Evolutionary conservation across 2,888 invertebrate species (phyloP).

Genomic region (Leptopilina myrica): DNA sequence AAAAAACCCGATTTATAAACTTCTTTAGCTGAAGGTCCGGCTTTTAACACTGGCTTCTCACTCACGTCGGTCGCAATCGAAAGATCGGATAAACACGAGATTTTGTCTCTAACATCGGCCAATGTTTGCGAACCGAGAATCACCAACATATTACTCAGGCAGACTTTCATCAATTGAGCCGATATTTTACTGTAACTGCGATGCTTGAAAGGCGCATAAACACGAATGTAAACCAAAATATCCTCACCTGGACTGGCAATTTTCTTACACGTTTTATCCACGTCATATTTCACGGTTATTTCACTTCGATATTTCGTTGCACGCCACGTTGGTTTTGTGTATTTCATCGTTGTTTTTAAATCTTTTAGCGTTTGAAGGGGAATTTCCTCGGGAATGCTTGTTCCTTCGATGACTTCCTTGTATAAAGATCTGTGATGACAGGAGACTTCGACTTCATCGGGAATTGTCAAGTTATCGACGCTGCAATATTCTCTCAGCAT

Average conservation of each 20-base stretch:
- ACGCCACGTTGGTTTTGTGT: conserved; percentile 54
- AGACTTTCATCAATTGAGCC: conserved; percentile 69
- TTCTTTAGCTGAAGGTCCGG: conserved; percentile 68
- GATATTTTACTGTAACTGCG: conserved; percentile 48
- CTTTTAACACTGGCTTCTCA: conserved; percentile 74
- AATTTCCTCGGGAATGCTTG: conserved; percentile 59
- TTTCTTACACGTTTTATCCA: conserved; percentile 12
- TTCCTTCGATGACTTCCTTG: conserved; percentile 56
- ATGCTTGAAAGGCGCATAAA: conserved; percentile 77
- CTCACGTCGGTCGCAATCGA: conserved; percentile 82
- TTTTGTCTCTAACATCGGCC: conserved; percentile 84
- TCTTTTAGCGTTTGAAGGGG: conserved; percentile 64
- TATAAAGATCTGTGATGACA: conserved; percentile 54
- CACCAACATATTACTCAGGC: conserved; percentile 79
- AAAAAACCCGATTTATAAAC: conserved; percentile 85
- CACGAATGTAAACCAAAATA: conserved; percentile 76
- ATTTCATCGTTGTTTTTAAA: conserved; percentile 53
- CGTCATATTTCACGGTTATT: conserved; percentile 62
- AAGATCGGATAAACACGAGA: conserved; percentile 85
- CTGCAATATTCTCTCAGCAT: conserved; percentile 77
- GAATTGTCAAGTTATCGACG: conserved; percentile 66
- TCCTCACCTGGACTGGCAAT: conserved; percentile 71
- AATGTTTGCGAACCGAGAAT: conserved; percentile 84
- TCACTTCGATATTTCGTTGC: conserved; percentile 66
- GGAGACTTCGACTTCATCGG: conserved; percentile 62